Evolutionary conservation across 2,797 vertebrate species (phyloP).

Genomic region (Danionella dracula): DNA sequence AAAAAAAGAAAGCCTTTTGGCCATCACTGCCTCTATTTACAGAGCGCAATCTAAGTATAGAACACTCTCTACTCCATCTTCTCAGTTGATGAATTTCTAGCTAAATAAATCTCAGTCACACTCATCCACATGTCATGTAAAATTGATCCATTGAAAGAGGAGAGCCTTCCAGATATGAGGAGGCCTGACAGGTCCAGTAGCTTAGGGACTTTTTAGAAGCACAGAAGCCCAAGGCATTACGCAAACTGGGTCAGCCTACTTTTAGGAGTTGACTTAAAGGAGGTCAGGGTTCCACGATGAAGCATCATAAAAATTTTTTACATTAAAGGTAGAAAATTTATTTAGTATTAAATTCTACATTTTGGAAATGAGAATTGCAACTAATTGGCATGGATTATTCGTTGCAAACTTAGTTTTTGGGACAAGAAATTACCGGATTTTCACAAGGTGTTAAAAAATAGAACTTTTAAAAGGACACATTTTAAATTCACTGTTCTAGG

Average conservation of each 20-base stretch:
- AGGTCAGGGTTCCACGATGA: background rate
- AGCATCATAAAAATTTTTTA: too few relatives aligned
- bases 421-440: too few relatives aligned
- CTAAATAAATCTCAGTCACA: constrained; percentile 15
- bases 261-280: constrained; percentile 29
- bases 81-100: constrained; percentile 14
- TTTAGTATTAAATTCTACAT: too few relatives aligned
- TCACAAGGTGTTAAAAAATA: too few relatives aligned
- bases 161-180: background rate
- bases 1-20: background rate
- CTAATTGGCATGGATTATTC: too few relatives aligned
- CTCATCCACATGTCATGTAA: constrained; percentile 38
- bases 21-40: constrained; percentile 11
- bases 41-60: constrained; percentile 4
- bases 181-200: constrained; percentile 27
- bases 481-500: too few relatives aligned
- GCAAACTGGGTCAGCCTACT: constrained; percentile 49
- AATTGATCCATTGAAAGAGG: constrained; percentile 36
- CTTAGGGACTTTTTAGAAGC: constrained; percentile 22
- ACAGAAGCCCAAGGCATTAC: constrained; percentile 4
- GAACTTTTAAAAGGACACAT: too few relatives aligned
- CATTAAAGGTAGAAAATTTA: too few relatives aligned
- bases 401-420: too few relatives aligned
- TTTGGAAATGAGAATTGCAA: too few relatives aligned
- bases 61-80: constrained; percentile 2